Evolutionary conservation across 2,888 invertebrate species (phyloP).

Genomic region (Rotaria macrura): DNA sequence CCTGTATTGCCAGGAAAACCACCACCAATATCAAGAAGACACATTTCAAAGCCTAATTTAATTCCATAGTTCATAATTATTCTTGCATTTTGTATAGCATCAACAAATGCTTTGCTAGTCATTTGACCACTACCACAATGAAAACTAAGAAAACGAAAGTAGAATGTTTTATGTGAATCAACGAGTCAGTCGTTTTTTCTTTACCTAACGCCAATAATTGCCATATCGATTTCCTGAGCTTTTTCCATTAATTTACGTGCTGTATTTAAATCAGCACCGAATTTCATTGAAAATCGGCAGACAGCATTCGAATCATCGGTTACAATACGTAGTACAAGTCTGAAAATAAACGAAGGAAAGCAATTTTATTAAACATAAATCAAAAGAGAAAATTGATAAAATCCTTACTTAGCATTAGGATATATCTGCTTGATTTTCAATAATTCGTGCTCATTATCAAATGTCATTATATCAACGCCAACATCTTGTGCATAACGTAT

Average conservation of each 20-base stretch:
- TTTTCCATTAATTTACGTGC: constrained; percentile 55
- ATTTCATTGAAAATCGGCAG: constrained; percentile 70
- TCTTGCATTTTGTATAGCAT: constrained; percentile 65
- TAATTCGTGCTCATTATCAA: constrained; percentile 82
- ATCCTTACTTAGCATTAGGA: constrained; percentile 63
- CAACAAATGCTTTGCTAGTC: constrained; percentile 68
- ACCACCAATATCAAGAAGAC: constrained; percentile 71
- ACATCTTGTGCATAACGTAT: constrained; percentile 68
- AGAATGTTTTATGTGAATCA: neutral
- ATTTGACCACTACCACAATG: constrained; percentile 86
- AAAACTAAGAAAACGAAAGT: constrained; percentile 59
- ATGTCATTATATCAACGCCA: constrained; percentile 73
- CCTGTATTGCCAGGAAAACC: constrained; percentile 70
- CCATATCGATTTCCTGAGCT: constrained; percentile 66
- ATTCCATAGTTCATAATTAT: constrained; percentile 65
- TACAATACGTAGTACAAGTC: constrained; percentile 44
- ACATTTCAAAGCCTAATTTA: constrained; percentile 63
- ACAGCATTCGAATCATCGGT: constrained; percentile 57
- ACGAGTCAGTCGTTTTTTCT: neutral
- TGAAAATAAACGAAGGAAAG: no score
- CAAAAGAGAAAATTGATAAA: neutral
- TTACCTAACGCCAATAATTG: constrained; percentile 56
- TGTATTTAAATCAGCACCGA: constrained; percentile 62
- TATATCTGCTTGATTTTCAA: constrained; percentile 72
- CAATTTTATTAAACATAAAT: no score